Conservation (phyloP, 1,140 invertebrate genomes). For the Eumeta japonica region DNA sequence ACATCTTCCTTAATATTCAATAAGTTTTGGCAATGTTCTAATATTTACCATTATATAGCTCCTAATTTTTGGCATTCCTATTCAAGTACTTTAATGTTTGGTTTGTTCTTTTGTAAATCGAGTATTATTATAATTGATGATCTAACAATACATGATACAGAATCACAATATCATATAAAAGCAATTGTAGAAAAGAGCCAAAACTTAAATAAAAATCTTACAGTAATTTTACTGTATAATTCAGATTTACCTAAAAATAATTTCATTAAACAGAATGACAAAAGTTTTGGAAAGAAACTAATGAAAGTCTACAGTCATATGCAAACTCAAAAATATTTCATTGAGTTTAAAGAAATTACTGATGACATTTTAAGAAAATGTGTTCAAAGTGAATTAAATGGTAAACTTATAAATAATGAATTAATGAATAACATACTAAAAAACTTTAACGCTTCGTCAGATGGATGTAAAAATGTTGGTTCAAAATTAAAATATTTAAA, state of each 20-base stretch:
- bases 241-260: conserved; percentile 22
- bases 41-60: conserved; percentile 45
- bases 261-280: conserved; percentile 23
- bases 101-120: conserved; percentile 28
- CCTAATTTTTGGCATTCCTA: conserved; percentile 27
- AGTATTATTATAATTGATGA: conserved; percentile 41
- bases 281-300: conserved; percentile 18
- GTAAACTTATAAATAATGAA: conserved; percentile 13
- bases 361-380: conserved; percentile 30
- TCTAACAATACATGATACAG: conserved; percentile 22
- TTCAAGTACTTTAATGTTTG: conserved; percentile 27
- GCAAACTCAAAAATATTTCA: conserved; percentile 20
- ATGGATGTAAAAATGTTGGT: conserved; percentile 50
- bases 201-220: conserved; percentile 25
- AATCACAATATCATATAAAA: conserved; percentile 17
- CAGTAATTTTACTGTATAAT: conserved; percentile 32
- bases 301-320: conserved; percentile 18
- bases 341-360: conserved; percentile 33
- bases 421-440: conserved; percentile 27
- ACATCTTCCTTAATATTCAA: conserved; percentile 29
- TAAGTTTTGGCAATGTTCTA: conserved; percentile 23
- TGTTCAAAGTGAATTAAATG: conserved; percentile 29
- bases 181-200: conserved; percentile 26
- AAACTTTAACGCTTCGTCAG: conserved; percentile 36
- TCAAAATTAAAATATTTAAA: conserved; percentile 39